Evolutionary conservation across 2,797 vertebrate species (phyloP).

Genomic region (Periparus ater): DNA sequence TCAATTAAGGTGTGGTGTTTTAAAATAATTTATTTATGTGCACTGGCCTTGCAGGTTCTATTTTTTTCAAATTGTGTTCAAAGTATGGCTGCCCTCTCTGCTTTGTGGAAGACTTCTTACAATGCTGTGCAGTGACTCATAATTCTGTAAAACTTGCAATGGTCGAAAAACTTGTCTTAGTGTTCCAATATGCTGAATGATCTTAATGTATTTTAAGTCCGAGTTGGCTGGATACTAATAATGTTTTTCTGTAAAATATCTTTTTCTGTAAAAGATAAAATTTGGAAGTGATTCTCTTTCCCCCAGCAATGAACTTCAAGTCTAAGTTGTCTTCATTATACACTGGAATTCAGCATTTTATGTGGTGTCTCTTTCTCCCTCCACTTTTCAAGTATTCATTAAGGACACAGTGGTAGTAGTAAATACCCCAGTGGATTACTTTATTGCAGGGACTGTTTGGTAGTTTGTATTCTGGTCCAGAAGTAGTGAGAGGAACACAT

Average conservation of each 20-base stretch:
- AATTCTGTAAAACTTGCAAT: neutral
- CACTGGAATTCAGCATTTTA: neutral
- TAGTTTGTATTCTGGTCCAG: neutral
- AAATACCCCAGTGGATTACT: neutral
- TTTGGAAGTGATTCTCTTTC: neutral
- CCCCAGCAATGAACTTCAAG: neutral
- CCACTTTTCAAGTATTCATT: neutral
- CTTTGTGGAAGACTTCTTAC: neutral
- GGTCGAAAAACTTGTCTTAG: neutral
- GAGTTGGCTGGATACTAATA: neutral
- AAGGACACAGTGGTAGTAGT: neutral
- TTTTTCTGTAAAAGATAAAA: neutral
- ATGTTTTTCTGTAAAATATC: neutral
- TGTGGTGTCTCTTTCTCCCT: neutral
- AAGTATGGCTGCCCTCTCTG: neutral
- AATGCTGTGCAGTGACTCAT: neutral
- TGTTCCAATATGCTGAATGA: neutral
- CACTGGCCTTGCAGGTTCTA: neutral
- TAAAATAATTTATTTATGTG: constrained; percentile 17
- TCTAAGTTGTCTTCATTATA: neutral
- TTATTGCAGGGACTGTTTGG: neutral
- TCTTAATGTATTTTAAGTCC: neutral
- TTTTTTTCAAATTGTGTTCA: neutral
- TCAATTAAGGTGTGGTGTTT: neutral
- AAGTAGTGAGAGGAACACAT: neutral